phyloP scores from a whole-genome alignment of 30 jellyfish, hydroid and myxozoan species.

The Pelagia noctiluca region DNA sequence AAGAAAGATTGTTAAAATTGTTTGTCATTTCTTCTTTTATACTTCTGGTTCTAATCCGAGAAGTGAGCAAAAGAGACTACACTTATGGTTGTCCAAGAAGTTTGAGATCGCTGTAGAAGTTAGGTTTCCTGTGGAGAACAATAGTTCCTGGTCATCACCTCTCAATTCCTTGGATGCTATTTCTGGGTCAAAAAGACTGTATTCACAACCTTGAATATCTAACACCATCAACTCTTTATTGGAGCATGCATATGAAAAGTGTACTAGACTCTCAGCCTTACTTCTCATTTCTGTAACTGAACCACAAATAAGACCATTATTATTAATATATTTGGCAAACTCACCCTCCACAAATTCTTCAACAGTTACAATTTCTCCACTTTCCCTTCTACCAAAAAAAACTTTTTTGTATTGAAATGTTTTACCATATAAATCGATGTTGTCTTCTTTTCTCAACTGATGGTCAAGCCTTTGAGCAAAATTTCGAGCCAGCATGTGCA shows the following conservation, averaged over 20 bases:
- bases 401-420: neutral
- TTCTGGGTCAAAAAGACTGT: neutral
- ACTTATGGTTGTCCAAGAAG: neutral
- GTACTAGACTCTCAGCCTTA: neutral
- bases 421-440: neutral
- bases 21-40: neutral
- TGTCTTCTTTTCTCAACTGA: neutral
- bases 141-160: neutral
- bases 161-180: neutral
- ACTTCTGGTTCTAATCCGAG: neutral
- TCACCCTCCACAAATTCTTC: neutral
- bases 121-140: neutral
- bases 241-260: neutral
- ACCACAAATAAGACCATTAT: neutral
- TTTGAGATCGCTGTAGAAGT: neutral
- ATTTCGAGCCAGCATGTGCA: neutral
- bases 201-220: neutral
- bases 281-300: neutral
- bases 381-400: neutral
- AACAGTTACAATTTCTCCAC: neutral
- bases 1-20: neutral
- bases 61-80: neutral
- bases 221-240: neutral
- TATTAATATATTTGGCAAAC: neutral
- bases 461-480: neutral